A percentile compares a stretch with the other conserved stretches of the same genome.
phyloP scores from a whole-genome alignment of 2,113 vertebrate genomes.

The Psephotus haematonotus region DNA sequence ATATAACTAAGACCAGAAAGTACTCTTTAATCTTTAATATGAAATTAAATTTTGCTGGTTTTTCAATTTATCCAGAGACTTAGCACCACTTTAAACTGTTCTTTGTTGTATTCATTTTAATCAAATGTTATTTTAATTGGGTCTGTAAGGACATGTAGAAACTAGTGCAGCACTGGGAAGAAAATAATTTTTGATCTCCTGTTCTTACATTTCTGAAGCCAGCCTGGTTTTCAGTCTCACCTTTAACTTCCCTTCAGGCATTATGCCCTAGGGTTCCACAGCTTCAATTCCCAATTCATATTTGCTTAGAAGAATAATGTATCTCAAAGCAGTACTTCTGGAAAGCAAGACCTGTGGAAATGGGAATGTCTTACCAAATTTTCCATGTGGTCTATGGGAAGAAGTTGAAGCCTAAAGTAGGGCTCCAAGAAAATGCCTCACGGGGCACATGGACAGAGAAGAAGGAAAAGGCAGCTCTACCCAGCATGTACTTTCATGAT shows the following conservation, averaged over 20 bases:
- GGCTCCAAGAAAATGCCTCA: neutral
- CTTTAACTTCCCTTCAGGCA: constrained; percentile 33
- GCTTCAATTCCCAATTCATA: neutral
- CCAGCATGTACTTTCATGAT: neutral
- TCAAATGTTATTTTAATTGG: constrained; percentile 63
- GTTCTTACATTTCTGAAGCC: constrained; percentile 4
- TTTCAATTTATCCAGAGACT: constrained; percentile 49
- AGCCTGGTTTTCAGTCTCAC: neutral
- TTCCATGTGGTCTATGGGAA: neutral
- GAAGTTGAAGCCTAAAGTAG: neutral
- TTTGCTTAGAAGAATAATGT: neutral
- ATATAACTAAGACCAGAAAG: constrained; percentile 17
- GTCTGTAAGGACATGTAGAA: constrained; percentile 53
- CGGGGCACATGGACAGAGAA: accelerated
- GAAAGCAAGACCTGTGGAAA: neutral
- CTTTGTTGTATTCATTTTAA: constrained; percentile 54
- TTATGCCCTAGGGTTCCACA: neutral
- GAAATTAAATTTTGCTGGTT: constrained; percentile 54
- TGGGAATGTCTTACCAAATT: neutral
- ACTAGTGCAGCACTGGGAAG: neutral
- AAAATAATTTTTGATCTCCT: constrained; percentile 48
- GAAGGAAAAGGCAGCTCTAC: neutral
- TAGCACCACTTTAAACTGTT: neutral
- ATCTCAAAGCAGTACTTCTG: constrained; percentile 8
- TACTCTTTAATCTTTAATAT: constrained; percentile 51